Evolutionary conservation across 2,888 invertebrate species (phyloP), one percentile per base, ranked within the genome.

Genomic region (Trilocha varians): DNA sequence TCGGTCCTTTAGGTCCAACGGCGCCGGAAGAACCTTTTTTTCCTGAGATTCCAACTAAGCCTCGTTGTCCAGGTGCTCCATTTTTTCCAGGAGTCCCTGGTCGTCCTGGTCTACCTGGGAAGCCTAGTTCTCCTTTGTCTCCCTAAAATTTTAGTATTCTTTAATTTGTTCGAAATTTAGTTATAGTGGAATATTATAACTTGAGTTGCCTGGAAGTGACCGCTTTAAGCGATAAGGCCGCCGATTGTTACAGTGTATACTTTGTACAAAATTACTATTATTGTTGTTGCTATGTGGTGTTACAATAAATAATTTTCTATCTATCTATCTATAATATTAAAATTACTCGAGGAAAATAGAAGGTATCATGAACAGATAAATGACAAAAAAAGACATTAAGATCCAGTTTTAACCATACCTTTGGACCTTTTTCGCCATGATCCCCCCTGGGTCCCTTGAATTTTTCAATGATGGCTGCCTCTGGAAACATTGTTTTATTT

Each of bases 91-190:
- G 55, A 16, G 42, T 45, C 1, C 80, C 82, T 1, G 52, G 46
- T 6, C 38, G 39, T 9, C 82, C 82, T 18, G 44, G 41, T 11
- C 76, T 69, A 3, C 92, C 92, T 1, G 87, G 87, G 33, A 76
- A 62, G 13, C 93, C 93, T 44, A 89, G 78, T 4, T 92, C 91
- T 38, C 96, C 96, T 41, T 87, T 87, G 47, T 85, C 87, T 39
- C 96, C 96, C 57, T 89, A 71, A 1, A 55, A 51, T 32, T 34
- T 34, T 34, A 13, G 13, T 34, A 34, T 8, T 13, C 8, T 8
- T 34, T 34, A 13, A 13, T 6, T 34, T 13, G 13, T 6, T 5
- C 13, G 34, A 8, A n/a, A n/a, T n/a, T n/a, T n/a, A n/a, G n/a
- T n/a, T n/a, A n/a, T n/a, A n/a, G n/a, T n/a, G n/a, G n/a, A n/a